phyloP scores from a whole-genome alignment of 2,797 vertebrate genomes.

The Labroides dimidiatus region DNA sequence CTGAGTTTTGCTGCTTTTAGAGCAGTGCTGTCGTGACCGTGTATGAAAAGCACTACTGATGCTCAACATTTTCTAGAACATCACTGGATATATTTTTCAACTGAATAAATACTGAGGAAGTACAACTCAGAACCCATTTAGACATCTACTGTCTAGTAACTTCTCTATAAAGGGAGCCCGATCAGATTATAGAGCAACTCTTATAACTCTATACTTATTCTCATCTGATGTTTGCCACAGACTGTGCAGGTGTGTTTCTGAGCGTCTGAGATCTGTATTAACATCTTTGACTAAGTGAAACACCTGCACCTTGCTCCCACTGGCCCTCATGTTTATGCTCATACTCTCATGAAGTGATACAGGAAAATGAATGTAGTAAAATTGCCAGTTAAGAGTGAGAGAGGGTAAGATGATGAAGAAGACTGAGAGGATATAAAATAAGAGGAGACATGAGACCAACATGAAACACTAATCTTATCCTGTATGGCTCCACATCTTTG shows the following conservation, averaged over 20 bases:
- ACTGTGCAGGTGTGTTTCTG: too few relatives aligned
- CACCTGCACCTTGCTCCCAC: not conserved
- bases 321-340: conserved; percentile 6
- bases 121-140: conserved; percentile 9
- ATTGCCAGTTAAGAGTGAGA: conserved; percentile 7
- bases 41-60: conserved; percentile 10
- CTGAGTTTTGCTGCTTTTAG: conserved; percentile 31
- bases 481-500: not conserved
- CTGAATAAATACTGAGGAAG: conserved; percentile 18
- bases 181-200: not conserved
- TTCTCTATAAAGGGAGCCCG: not conserved
- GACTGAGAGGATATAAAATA: conserved; percentile 24
- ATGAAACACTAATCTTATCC: not conserved
- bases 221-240: not conserved
- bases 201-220: too few relatives aligned
- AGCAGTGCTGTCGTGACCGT: not conserved
- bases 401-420: conserved; percentile 33
- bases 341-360: not conserved
- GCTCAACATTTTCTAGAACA: conserved; percentile 29
- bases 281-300: not conserved
- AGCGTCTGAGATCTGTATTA: not conserved
- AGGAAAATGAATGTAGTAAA: conserved; percentile 13
- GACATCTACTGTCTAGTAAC: not conserved
- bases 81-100: conserved; percentile 21
- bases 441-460: conserved; percentile 2